Base-by-base conservation (phyloP, 2,797 vertebrate species). In the Masticophis lateralis region DNA sequence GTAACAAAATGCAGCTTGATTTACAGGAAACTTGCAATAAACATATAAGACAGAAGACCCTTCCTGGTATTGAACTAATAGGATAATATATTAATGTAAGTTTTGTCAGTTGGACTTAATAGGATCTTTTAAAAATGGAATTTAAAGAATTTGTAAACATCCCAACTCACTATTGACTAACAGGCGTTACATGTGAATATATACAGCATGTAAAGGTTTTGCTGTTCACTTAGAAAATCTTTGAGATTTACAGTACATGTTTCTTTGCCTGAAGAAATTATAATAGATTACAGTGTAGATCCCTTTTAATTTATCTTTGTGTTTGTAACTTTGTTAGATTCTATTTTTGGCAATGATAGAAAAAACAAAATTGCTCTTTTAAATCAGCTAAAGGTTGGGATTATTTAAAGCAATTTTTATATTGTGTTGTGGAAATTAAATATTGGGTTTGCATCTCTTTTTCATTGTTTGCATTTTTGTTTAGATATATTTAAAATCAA, bases 291-390 rank as follows among this genome's bases (percentile, higher is more conserved):
- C 37, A 83, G 37, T 47, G 74, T 83, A 83, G 74, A 47, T 83
- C 43, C 47, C 74, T 47, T 47, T 47, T 74, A 37, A 32, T 83
- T 74, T 74, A 14, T 83, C 25, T n/a, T 87, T 92, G 53, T 14
- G 28, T 32, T 13, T 55, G 22, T 60, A 53, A 87, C 93, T 55
- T 94, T 16, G 94, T 91, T 95, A 94, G 94, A 92, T 95, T 96
- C 79, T 95, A 5, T 93, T 96, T 96, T 74, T 91, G 90, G 89
- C 92, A 63, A 94, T 94, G 43, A 86, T 93, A 90, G 66, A 92
- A 95, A 96, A 95, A 95, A 95, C 92, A 94, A 91, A 59, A 90
- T 55, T 95, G 27, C 25, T 25, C 74, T 94, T 94, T 59, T 32
- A 57, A 59, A 91, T 55, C 59, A 91, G 90, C 59, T 91, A 94